Evolutionary conservation across 2,113 vertebrate species (phyloP).

Genomic region (Origma solitaria): DNA sequence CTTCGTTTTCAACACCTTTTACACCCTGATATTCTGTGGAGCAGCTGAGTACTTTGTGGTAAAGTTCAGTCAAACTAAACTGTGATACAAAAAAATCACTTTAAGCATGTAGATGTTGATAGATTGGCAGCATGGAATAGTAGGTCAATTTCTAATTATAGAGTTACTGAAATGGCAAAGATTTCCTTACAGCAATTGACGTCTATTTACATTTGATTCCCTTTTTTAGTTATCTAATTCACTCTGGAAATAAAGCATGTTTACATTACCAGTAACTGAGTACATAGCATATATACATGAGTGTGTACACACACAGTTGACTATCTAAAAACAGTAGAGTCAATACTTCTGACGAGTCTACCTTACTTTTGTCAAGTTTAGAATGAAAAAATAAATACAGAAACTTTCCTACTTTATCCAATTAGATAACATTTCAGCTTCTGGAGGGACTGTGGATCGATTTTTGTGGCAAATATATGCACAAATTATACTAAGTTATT

Average conservation of each 20-base stretch:
- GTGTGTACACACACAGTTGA: neutral
- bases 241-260: neutral
- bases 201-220: fast-evolving
- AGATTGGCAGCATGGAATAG: neutral
- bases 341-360: neutral
- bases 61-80: neutral
- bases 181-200: neutral
- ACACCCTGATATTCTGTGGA: neutral
- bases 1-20: neutral
- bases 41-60: neutral
- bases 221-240: neutral
- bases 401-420: neutral
- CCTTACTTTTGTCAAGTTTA: neutral
- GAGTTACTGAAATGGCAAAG: neutral
- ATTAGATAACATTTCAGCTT: neutral
- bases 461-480: neutral
- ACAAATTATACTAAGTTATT: neutral
- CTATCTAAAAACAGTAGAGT: neutral
- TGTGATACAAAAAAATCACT: neutral
- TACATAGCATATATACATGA: neutral
- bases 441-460: neutral
- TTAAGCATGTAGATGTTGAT: neutral
- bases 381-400: neutral
- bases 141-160: neutral
- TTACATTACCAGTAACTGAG: neutral